phyloP scores from a whole-genome alignment of 2,113 vertebrate genomes.

The Proterorhinus semilunaris region DNA sequence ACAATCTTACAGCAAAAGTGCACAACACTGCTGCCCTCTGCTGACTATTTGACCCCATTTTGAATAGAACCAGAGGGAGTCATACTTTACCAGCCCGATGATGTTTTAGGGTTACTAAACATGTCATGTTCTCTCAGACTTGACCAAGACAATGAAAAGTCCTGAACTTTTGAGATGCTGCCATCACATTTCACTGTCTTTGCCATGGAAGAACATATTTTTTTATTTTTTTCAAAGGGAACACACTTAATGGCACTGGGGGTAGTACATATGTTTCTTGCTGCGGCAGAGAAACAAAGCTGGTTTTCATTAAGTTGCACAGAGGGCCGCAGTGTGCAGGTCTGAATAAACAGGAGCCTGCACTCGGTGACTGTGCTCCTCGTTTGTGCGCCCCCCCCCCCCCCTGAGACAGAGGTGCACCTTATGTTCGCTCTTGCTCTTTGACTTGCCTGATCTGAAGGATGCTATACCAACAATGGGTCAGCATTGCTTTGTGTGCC shows the following conservation, averaged over 20 bases:
- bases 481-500: too few relatives aligned
- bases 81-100: too few relatives aligned
- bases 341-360: slow-evolving; percentile 60
- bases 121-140: too few relatives aligned
- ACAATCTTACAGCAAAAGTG: too few relatives aligned
- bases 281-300: slow-evolving; percentile 33
- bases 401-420: neutral
- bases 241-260: slow-evolving; percentile 3
- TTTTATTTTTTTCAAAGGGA: slow-evolving; percentile 20
- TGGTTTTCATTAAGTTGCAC: slow-evolving; percentile 47
- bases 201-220: slow-evolving; percentile 32
- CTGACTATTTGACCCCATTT: too few relatives aligned
- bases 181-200: slow-evolving; percentile 33
- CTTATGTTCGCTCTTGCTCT: neutral
- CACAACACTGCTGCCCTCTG: too few relatives aligned
- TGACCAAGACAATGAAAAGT: too few relatives aligned
- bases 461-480: neutral
- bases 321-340: slow-evolving; percentile 59
- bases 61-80: too few relatives aligned
- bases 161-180: too few relatives aligned
- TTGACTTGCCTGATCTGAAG: neutral
- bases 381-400: slow-evolving; percentile 21
- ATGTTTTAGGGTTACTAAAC: too few relatives aligned
- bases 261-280: neutral
- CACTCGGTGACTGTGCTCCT: slow-evolving; percentile 26